These are phyloP conservation scores for Entomobrya proxima DNA, from an alignment of 2,888 invertebrate species.

Conservation along the genomic window DNA sequence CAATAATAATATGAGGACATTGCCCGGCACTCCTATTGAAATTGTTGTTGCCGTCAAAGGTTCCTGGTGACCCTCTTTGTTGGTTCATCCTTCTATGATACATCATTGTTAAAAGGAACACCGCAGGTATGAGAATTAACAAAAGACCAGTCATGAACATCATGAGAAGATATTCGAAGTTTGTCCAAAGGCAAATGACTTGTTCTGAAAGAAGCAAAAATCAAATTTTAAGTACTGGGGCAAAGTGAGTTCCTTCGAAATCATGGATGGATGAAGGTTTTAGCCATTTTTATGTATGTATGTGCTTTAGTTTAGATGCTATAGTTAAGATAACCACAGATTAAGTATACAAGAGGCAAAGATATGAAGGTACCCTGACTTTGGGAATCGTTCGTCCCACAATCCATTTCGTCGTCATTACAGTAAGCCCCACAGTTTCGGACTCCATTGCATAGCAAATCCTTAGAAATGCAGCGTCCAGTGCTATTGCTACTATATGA, in stretches of 20 bases:
- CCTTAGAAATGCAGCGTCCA: slow-evolving; percentile 35
- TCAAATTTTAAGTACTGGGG: not conserved
- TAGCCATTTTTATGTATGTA: no score
- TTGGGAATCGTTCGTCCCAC: no score
- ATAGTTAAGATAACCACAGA: no score
- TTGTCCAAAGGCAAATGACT: slow-evolving; percentile 45
- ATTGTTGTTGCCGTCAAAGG: slow-evolving; percentile 31
- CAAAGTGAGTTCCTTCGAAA: no score
- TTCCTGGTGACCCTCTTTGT: not conserved
- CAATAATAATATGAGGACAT: slow-evolving; percentile 29
- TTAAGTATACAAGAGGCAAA: no score
- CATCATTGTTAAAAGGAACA: slow-evolving; percentile 52
- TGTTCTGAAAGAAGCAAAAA: not conserved
- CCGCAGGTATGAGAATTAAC: slow-evolving; percentile 58
- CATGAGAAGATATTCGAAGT: slow-evolving; percentile 65
- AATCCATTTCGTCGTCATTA: not conserved
- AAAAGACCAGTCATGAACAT: slow-evolving; percentile 64
- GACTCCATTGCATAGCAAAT: slow-evolving; percentile 45
- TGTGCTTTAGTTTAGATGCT: no score
- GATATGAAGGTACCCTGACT: no score
- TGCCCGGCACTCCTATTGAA: not conserved
- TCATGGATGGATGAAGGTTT: no score
- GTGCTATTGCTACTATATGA: not conserved
- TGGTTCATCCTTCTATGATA: slow-evolving; percentile 52
- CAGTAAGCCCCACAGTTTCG: slow-evolving; percentile 8